Conservation (phyloP, 2,888 invertebrate species). For the Pseudanteris insignis region DNA sequence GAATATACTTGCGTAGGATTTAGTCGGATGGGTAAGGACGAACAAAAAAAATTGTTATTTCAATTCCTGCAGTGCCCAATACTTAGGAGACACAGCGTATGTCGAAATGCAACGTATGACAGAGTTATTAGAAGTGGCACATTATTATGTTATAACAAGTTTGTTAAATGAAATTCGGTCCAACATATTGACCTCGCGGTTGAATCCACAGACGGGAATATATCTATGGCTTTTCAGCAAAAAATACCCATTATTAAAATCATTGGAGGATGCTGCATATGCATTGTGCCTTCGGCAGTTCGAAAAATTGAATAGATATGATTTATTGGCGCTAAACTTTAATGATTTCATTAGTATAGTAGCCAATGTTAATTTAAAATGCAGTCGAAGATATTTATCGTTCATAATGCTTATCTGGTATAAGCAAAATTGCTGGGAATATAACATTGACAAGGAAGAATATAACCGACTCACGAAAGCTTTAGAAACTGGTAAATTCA, state of each 20-base stretch:
- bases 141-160: background rate
- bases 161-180: background rate
- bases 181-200: background rate
- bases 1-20: constrained; percentile 1
- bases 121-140: background rate
- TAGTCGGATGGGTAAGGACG: constrained; percentile 11
- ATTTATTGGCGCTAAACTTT: background rate
- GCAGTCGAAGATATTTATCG: background rate
- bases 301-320: background rate
- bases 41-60: background rate
- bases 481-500: background rate
- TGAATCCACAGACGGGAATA: background rate
- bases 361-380: background rate
- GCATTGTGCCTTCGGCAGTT: constrained; percentile 1
- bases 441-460: background rate
- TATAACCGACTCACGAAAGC: background rate
- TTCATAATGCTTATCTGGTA: constrained; percentile 1
- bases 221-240: background rate
- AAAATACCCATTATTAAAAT: background rate
- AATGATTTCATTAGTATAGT: background rate
- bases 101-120: background rate
- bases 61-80: background rate
- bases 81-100: background rate
- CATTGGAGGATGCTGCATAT: background rate
- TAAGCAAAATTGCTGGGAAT: background rate